Conservation (phyloP, 2,888 invertebrate genomes). For the Hirtodrosophila alboralis region DNA sequence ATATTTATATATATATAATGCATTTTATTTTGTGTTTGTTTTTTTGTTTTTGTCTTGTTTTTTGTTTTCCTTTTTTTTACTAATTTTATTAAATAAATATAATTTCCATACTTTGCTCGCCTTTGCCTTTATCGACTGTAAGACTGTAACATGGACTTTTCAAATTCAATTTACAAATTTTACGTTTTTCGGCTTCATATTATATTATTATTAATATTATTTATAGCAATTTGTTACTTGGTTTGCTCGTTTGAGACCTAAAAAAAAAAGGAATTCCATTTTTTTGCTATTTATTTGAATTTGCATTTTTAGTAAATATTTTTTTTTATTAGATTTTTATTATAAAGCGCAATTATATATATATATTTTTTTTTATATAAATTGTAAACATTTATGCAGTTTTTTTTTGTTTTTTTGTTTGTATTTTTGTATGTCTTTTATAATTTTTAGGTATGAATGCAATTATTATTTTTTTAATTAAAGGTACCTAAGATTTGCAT, state of each 20-base stretch:
- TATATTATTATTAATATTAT: constrained; percentile 13
- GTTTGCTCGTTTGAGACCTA: constrained; percentile 22
- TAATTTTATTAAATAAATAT: constrained; percentile 68
- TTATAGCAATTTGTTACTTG: constrained; percentile 29
- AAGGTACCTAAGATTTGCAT: constrained; percentile 74
- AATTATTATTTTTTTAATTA: constrained; percentile 56
- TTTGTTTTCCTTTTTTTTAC: constrained; percentile 43
- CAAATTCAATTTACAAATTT: constrained; percentile 64
- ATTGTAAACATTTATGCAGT: constrained; percentile 62
- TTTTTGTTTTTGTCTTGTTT: no score
- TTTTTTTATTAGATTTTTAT: constrained; percentile 16
- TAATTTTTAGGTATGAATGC: constrained; percentile 38
- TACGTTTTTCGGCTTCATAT: constrained; percentile 3
- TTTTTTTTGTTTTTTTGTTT: constrained; percentile 14
- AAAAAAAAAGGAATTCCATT: constrained; percentile 30
- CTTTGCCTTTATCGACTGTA: constrained; percentile 26
- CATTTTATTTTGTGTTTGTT: constrained; percentile 27
- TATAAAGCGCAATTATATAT: constrained; percentile 55
- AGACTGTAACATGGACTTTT: constrained; percentile 62
- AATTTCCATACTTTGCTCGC: constrained; percentile 48
- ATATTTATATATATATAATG: constrained; percentile 47
- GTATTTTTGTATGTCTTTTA: constrained; percentile 22
- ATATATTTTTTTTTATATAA: constrained; percentile 38
- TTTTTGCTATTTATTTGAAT: constrained; percentile 25
- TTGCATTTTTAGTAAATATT: constrained; percentile 56